These are phyloP conservation scores for Meandrusa payeni DNA, from an alignment of 2,888 invertebrate genomes.

Conservation along the genomic window DNA sequence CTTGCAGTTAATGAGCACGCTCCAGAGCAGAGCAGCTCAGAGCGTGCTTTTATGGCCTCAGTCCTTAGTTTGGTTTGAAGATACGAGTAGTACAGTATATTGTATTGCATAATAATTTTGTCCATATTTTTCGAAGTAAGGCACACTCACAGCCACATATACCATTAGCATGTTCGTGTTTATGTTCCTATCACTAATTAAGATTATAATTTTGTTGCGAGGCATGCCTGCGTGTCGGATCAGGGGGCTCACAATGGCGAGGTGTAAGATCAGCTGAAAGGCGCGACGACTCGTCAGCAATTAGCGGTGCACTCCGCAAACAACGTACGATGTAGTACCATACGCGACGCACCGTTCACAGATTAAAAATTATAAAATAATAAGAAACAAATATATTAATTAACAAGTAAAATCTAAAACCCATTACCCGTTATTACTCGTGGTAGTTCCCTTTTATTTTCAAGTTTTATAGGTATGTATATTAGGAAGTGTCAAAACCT, in stretches of 20 bases:
- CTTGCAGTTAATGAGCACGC: too few species aligned
- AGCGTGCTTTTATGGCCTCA: too few species aligned
- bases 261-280: conserved; percentile 55
- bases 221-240: conserved; percentile 20
- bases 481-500: too few species aligned
- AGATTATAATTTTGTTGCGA: conserved; percentile 19
- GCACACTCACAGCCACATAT: not conserved
- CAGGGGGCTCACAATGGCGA: conserved; percentile 28
- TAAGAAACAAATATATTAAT: too few species aligned
- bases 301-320: conserved; percentile 71
- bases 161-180: not conserved
- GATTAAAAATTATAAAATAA: not conserved
- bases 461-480: too few species aligned
- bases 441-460: too few species aligned
- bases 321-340: conserved; percentile 37
- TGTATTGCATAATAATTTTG: too few species aligned
- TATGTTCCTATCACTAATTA: conserved; percentile 15
- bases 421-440: too few species aligned
- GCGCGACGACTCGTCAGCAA: conserved; percentile 49
- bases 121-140: not conserved
- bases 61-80: too few species aligned
- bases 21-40: too few species aligned
- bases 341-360: conserved; percentile 8
- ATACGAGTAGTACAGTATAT: too few species aligned
- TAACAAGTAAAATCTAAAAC: too few species aligned